Percentiles rank a stretch among this genome's conserved stretches.
Conservation (phyloP, 2,113 vertebrate genomes). For the Cyprinodon tularosa region DNA sequence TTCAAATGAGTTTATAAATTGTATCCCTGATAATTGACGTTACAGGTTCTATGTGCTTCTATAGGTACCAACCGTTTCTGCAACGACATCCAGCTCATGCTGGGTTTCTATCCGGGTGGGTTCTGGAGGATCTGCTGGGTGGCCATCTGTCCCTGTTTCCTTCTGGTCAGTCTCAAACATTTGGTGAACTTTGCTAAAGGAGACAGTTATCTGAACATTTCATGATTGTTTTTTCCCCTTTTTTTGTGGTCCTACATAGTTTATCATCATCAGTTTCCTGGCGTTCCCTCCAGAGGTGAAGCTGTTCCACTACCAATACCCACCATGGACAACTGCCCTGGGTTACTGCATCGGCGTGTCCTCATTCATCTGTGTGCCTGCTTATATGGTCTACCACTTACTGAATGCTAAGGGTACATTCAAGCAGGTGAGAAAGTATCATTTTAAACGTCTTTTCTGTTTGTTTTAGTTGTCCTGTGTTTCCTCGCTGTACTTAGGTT, state of each 20-base stretch:
- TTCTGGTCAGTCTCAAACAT: slow-evolving; percentile 85
- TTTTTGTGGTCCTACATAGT: slow-evolving; percentile 73
- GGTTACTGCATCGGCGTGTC: slow-evolving; percentile 96
- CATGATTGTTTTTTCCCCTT: background rate
- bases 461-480: no score
- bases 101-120: slow-evolving; percentile 92
- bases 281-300: slow-evolving; percentile 87
- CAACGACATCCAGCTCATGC: slow-evolving; percentile 90
- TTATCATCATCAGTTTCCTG: slow-evolving; percentile 95
- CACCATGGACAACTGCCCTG: slow-evolving; percentile 89
- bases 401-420: slow-evolving; percentile 89
- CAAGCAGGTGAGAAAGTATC: slow-evolving; percentile 87
- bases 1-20: background rate
- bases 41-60: slow-evolving; percentile 20
- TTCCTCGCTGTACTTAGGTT: background rate
- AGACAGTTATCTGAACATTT: background rate
- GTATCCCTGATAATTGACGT: background rate
- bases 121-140: slow-evolving; percentile 97
- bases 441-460: background rate
- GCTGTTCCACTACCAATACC: slow-evolving; percentile 91
- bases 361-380: slow-evolving; percentile 92
- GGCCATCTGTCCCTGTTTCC: slow-evolving; percentile 91
- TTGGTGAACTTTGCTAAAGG: background rate
- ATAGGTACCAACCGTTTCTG: slow-evolving; percentile 94
- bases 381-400: slow-evolving; percentile 90